These are phyloP conservation scores for Ciconia nigra DNA, from an alignment of 2,797 vertebrate species.

Conservation along the genomic window DNA sequence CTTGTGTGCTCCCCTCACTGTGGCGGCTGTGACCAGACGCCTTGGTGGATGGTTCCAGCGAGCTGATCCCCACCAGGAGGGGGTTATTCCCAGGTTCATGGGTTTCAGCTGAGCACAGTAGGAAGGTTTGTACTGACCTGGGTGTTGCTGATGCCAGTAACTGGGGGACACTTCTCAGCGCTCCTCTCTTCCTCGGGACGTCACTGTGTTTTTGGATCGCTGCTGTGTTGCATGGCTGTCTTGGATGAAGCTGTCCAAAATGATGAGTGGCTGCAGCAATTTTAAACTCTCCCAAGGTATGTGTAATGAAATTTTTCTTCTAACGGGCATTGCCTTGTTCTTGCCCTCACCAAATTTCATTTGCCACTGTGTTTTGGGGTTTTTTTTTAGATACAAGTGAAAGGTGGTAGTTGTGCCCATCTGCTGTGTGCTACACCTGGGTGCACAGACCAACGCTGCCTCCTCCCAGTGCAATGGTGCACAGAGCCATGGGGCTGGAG, in stretches of 20 bases:
- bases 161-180: background rate
- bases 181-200: background rate
- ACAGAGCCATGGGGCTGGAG: background rate
- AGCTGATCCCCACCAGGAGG: background rate
- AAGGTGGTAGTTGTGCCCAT: background rate
- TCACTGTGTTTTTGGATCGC: background rate
- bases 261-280: background rate
- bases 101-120: background rate
- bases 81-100: background rate
- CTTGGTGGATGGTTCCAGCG: background rate
- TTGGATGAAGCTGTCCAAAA: background rate
- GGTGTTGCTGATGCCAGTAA: background rate
- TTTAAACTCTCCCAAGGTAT: background rate
- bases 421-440: background rate
- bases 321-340: accelerated
- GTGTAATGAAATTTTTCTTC: background rate
- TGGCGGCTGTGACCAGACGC: background rate
- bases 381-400: background rate
- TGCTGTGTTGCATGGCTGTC: background rate
- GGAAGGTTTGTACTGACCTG: background rate
- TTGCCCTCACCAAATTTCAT: background rate
- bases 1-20: background rate
- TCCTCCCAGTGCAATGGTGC: background rate
- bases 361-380: background rate
- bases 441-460: background rate